Base-by-base conservation (phyloP, 2,888 invertebrate species). In the Pyrgus malvae region DNA sequence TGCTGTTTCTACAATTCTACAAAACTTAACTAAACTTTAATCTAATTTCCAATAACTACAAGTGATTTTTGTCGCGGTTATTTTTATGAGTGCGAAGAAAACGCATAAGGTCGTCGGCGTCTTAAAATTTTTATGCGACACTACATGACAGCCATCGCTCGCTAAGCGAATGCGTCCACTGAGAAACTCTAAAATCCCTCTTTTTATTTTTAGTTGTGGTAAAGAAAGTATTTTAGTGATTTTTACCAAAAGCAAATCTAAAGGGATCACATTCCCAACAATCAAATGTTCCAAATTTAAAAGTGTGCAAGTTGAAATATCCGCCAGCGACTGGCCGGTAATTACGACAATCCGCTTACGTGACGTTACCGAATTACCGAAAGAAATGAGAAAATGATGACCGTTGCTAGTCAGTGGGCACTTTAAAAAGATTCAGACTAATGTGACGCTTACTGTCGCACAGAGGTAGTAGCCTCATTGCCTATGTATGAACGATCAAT, bases 351-450 rank as follows among this genome's bases (percentile, higher is more conserved):
- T 67, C 69, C 35, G 27, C 50, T 50, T 31, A 70, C 67, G 66
- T 64, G 65, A 68, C 66, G 64, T 56, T 69, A 66, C 62, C 6
- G 23, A 23, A 23, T 56, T 69, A 66, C 33, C 59, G 60, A 62
- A 61, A 58, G 60, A 82, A 80, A 87, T 80, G 83, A 76, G 81
- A 77, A 78, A 74, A 75, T 80, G 80, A 85, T 85, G 83, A 79
- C 77, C 44, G 37, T 35, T 17, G 23, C 46, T 14, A 8, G 29
- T 12, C 45, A 33, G 16, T 35, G 74, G 76, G 76, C 75, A 74
- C 67, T 68, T 72, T 66, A 65, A 72, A 68, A 69, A 66, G 65
- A 66, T 63, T 73, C 70, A 70, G 72, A 74, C 68, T 74, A 75
- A 80, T n/a, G n/a, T n/a, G n/a, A n/a, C n/a, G n/a, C n/a, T n/a